Evolutionary conservation across 2,797 vertebrate genomes (phyloP).

Genomic region (Lemur catta): DNA sequence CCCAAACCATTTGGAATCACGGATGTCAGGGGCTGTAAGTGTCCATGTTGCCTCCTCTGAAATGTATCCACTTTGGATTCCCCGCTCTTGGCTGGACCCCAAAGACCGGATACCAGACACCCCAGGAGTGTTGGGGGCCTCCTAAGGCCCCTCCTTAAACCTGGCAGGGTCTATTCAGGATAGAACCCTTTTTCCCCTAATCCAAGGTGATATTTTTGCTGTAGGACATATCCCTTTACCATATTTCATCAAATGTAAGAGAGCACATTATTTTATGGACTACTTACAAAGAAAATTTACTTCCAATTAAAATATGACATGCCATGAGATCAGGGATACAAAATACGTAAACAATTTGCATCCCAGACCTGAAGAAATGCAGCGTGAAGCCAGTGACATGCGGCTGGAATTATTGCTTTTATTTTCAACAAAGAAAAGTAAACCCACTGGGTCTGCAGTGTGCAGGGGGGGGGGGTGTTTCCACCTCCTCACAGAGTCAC

Average conservation of each 20-base stretch:
- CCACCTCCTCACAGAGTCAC: background rate
- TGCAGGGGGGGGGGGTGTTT: fast-evolving
- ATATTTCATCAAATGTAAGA: background rate
- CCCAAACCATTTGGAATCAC: background rate
- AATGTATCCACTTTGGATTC: fast-evolving
- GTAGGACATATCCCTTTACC: background rate
- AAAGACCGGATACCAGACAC: too few relatives aligned
- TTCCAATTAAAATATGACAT: background rate
- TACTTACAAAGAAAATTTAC: background rate
- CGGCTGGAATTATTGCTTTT: background rate
- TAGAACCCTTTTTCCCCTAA: too few relatives aligned
- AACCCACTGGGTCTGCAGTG: background rate
- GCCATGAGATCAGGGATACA: background rate
- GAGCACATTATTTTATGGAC: background rate
- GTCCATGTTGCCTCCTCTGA: background rate
- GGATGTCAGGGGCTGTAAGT: background rate
- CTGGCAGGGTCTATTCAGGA: background rate
- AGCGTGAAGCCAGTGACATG: background rate
- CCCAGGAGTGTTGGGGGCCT: fast-evolving
- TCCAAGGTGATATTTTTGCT: background rate
- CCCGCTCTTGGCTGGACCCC: background rate
- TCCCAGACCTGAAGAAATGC: background rate
- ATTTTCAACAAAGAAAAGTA: background rate
- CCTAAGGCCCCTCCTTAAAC: fast-evolving
- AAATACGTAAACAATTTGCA: background rate